phyloP scores from a whole-genome alignment of 2,797 vertebrate genomes.

The Discoglossus pictus region DNA sequence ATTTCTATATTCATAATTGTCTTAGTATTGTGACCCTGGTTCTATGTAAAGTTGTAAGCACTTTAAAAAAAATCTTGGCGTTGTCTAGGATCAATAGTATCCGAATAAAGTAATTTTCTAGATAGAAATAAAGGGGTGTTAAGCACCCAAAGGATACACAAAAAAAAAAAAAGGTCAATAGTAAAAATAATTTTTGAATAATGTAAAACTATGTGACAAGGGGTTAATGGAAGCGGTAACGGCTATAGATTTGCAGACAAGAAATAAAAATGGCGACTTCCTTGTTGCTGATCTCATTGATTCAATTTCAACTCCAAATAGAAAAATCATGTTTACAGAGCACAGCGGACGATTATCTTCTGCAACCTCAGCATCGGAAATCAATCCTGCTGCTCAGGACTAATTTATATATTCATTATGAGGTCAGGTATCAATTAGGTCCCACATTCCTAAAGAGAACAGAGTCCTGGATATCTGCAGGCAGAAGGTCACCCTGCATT shows the following conservation, averaged over 20 bases:
- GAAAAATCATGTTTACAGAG: slow-evolving; percentile 20
- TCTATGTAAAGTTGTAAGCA: too few relatives aligned
- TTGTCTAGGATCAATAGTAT: too few relatives aligned
- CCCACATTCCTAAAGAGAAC: neutral
- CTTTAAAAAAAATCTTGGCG: too few relatives aligned
- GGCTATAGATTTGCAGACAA: neutral
- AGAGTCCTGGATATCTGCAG: too few relatives aligned
- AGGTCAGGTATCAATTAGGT: slow-evolving; percentile 20
- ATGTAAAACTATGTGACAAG: neutral
- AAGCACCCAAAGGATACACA: too few relatives aligned
- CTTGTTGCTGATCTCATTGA: slow-evolving; percentile 21
- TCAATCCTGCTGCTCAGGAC: slow-evolving; percentile 17
- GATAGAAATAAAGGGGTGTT: too few relatives aligned
- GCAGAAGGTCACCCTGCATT: neutral
- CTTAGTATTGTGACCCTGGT: too few relatives aligned
- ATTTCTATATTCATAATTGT: too few relatives aligned
- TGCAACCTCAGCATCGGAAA: slow-evolving; percentile 44
- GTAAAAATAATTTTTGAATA: too few relatives aligned
- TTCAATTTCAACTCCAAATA: slow-evolving; percentile 8
- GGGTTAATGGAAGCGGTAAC: slow-evolving; percentile 11
- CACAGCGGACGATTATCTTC: slow-evolving; percentile 4
- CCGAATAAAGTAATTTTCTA: too few relatives aligned
- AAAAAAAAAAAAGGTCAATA: too few relatives aligned
- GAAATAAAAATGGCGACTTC: neutral
- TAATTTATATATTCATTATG: slow-evolving; percentile 37